A percentile compares a stretch with the other conserved stretches of the same genome.
Conservation (phyloP, 1,140 invertebrate species). For the Drosophila ambigua region DNA sequence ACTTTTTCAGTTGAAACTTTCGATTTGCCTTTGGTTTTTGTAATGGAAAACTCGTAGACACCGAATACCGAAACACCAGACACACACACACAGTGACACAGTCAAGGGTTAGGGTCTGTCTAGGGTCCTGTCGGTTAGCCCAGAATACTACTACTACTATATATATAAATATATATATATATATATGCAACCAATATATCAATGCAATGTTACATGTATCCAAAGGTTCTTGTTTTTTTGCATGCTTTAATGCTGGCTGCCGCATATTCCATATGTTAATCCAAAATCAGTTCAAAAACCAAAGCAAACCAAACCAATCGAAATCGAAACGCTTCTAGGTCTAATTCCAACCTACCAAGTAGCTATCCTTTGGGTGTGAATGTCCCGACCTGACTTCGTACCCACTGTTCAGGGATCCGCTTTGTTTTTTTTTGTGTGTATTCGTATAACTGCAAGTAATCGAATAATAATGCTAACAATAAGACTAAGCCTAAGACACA, state of each 20-base stretch:
- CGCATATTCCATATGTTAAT: constrained; percentile 52
- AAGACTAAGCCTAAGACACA: constrained; percentile 55
- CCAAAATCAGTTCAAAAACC: constrained; percentile 16
- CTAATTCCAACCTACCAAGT: constrained; percentile 6
- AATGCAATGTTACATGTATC: constrained; percentile 20
- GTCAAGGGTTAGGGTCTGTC: constrained; percentile 30
- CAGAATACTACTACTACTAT: constrained; percentile 3
- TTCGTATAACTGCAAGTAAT: constrained; percentile 7
- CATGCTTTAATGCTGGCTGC: constrained; percentile 81
- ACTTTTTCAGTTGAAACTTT: constrained; percentile 49
- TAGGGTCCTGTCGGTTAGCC: constrained; percentile 28
- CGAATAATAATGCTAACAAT: constrained; percentile 36
- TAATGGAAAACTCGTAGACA: constrained; percentile 62
- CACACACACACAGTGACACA: constrained; percentile 44
- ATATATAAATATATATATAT: not conserved
- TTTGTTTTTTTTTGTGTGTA: constrained; percentile 16
- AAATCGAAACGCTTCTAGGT: constrained; percentile 58
- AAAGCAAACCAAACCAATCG: constrained; percentile 10
- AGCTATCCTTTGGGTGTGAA: constrained; percentile 52
- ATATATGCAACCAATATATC: constrained; percentile 4
- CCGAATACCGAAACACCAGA: constrained; percentile 36
- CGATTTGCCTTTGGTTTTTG: constrained; percentile 48
- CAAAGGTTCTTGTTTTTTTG: constrained; percentile 56
- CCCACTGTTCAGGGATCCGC: constrained; percentile 7
- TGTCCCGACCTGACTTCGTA: constrained; percentile 49